Evolutionary conservation across 2,888 invertebrate species (phyloP), one percentile per base, ranked within the genome.

Genomic region (Tanypteryx hageni): DNA sequence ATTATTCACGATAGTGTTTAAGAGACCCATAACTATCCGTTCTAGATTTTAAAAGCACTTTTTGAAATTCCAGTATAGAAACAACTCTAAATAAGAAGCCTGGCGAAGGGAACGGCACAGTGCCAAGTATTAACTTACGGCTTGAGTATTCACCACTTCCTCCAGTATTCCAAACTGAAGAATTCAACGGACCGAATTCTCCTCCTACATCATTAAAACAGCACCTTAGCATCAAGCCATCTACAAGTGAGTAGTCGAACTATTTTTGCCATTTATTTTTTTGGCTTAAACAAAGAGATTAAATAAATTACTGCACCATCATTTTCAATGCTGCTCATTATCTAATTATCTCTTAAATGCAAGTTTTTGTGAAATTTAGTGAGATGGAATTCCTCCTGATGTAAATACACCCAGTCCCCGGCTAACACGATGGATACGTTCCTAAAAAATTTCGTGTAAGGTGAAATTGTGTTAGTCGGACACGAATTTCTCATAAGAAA

Each of bases 131-230:
- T 92, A 94, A 94, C 57, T 94, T 95, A 44, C 94, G 94, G 93
- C 94, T 96, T 93, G 95, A 96, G 92, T 96, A 95, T 93, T 95
- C 95, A 0, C 93, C 95, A 0, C 94, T 96, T 81, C 94, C 95
- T 5, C 94, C 94, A 57, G 94, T 96, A 93, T 94, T 95, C 92
- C 94, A 94, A 93, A 94, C 94, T 94, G 94, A 94, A 94, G 94
- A 94, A 92, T 89, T 86, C 68, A 83, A 92, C 13, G 92, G 76
- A 83, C 81, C 82, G 18, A 92, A 91, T 89, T 89, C 91, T 92
- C 92, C 93, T 89, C 92, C 14, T 83, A 92, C 76, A 92, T 93
- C 61, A 16, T 91, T 27, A 92, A 92, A 58, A 92, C 85, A 92
- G 86, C 92, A 92, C 93, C 93, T 93, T 93, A 93, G 61, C 92